Conservation (phyloP, 2,888 invertebrate species). For the Ectemnius cavifrons region DNA sequence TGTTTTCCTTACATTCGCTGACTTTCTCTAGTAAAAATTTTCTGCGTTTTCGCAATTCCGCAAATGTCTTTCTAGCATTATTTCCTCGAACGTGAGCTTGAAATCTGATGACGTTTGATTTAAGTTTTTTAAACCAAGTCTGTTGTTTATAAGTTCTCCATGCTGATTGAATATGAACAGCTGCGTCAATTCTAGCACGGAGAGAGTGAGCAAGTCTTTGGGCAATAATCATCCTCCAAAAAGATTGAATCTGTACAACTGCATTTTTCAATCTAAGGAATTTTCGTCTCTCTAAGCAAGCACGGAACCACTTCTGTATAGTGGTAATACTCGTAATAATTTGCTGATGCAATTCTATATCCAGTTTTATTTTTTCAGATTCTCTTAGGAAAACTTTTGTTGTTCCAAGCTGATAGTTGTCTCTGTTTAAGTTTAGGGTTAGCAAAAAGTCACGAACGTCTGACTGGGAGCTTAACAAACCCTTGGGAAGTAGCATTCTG, state of each 20-base stretch:
- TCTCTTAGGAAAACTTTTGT: slow-evolving; percentile 96
- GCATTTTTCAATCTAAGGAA: slow-evolving; percentile 88
- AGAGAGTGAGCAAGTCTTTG: slow-evolving; percentile 79
- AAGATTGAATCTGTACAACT: slow-evolving; percentile 87
- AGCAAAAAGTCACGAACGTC: slow-evolving; percentile 92
- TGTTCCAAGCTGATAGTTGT: slow-evolving; percentile 93
- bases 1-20: slow-evolving; percentile 47
- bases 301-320: slow-evolving; percentile 94
- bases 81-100: slow-evolving; percentile 87
- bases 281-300: slow-evolving; percentile 87
- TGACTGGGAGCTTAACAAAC: slow-evolving; percentile 89
- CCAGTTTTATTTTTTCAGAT: slow-evolving; percentile 94
- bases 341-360: slow-evolving; percentile 94
- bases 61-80: slow-evolving; percentile 82
- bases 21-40: slow-evolving; percentile 44
- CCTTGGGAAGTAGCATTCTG: slow-evolving; percentile 93
- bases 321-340: slow-evolving; percentile 95
- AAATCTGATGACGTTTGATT: slow-evolving; percentile 81
- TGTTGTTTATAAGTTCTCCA: slow-evolving; percentile 87
- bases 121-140: slow-evolving; percentile 84
- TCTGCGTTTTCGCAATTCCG: slow-evolving; percentile 75
- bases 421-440: slow-evolving; percentile 90
- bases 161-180: slow-evolving; percentile 86
- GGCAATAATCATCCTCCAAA: slow-evolving; percentile 84
- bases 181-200: slow-evolving; percentile 80